Conservation (phyloP, 35 echinoderm and acorn worm genomes). For the Patiria miniata region DNA sequence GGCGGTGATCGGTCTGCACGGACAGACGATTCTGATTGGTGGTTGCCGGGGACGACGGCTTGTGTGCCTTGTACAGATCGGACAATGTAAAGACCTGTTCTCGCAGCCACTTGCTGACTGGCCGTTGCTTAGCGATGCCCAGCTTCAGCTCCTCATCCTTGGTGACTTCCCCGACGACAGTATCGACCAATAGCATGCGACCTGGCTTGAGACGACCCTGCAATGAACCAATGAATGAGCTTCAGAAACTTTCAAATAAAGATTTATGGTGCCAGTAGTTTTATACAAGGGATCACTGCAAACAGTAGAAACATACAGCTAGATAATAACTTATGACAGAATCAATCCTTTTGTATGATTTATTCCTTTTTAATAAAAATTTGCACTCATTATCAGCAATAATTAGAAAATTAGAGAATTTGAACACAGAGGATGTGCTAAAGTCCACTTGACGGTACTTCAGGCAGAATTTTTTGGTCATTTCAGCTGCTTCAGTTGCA, state of each 20-base stretch:
- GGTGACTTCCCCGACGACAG: conserved; percentile 79
- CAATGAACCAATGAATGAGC: background rate
- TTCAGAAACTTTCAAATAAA: background rate
- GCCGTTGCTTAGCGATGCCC: conserved; percentile 76
- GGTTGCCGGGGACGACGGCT: background rate
- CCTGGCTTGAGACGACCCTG: conserved; percentile 94
- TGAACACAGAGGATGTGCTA: too few species aligned
- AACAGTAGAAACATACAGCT: too few species aligned
- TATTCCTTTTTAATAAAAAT: too few species aligned
- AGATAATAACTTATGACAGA: too few species aligned
- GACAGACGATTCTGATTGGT: background rate
- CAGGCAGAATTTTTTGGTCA: too few species aligned
- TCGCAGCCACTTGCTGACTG: conserved; percentile 79
- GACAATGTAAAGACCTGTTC: conserved; percentile 79
- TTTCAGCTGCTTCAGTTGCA: too few species aligned
- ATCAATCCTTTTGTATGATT: too few species aligned
- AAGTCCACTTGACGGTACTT: too few species aligned
- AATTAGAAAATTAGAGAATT: too few species aligned
- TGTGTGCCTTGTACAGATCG: conserved; percentile 68
- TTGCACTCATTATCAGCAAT: too few species aligned
- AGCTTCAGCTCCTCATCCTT: conserved; percentile 93
- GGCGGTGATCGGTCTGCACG: conserved; percentile 71
- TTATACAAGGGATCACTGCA: too few species aligned
- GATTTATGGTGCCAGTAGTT: too few species aligned
- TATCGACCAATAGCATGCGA: conserved; percentile 94